Evolutionary conservation across 2,113 vertebrate genomes (phyloP).

Genomic region (Loxodonta africana): DNA sequence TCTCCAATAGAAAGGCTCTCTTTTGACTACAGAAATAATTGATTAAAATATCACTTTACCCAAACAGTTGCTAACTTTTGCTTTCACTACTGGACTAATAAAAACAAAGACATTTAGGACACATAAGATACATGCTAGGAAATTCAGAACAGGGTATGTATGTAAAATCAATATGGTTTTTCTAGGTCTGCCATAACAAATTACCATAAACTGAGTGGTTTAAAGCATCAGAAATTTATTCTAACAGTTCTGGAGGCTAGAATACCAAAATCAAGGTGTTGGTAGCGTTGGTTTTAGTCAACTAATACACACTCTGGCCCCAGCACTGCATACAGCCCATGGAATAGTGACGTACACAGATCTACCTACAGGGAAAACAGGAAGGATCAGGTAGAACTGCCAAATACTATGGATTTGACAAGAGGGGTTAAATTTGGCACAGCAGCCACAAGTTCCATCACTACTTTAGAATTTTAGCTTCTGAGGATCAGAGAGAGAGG

Average conservation of each 20-base stretch:
- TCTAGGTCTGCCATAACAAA: neutral
- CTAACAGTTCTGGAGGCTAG: neutral
- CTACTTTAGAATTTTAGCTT: slow-evolving; percentile 25
- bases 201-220: neutral
- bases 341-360: neutral
- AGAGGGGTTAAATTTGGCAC: neutral
- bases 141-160: neutral
- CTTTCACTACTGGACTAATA: neutral
- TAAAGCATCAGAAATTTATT: neutral
- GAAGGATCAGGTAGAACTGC: neutral
- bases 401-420: too few relatives aligned
- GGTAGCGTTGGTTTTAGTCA: neutral
- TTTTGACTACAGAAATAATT: too few relatives aligned
- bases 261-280: neutral
- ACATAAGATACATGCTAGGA: neutral
- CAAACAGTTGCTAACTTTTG: slow-evolving; percentile 41
- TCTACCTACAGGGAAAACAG: neutral
- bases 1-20: neutral
- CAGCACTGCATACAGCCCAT: neutral
- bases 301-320: neutral
- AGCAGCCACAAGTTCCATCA: neutral
- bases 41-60: neutral
- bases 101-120: slow-evolving; percentile 46
- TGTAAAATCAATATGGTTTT: neutral
- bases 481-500: neutral